Percentiles rank a stretch among this genome's conserved stretches.
Evolutionary conservation across 1,140 invertebrate genomes (phyloP).

Genomic region (Orussus abietinus): DNA sequence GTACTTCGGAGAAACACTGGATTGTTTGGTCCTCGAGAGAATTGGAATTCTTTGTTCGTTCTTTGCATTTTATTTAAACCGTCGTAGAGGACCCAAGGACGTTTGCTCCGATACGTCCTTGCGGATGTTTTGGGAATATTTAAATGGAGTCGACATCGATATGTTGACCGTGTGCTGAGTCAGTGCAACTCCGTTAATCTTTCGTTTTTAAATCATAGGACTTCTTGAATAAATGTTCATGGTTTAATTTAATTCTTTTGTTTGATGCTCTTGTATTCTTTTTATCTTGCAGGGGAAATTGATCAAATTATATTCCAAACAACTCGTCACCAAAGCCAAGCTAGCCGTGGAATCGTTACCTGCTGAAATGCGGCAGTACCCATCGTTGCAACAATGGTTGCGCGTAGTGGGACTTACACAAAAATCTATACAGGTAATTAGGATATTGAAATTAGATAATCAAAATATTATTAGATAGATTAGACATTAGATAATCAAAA

Average conservation of each 20-base stretch:
- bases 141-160: too few species aligned
- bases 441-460: too few species aligned
- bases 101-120: too few species aligned
- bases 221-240: neutral
- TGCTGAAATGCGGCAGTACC: slow-evolving; percentile 62
- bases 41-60: too few species aligned
- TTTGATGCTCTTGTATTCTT: slow-evolving; percentile 16
- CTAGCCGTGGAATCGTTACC: slow-evolving; percentile 60
- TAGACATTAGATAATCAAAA: too few species aligned
- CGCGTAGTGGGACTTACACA: slow-evolving; percentile 79
- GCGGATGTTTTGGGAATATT: too few species aligned
- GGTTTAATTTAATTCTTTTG: neutral
- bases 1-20: too few species aligned
- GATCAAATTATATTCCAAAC: slow-evolving; percentile 87
- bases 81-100: too few species aligned
- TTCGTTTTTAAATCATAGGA: neutral
- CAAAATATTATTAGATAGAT: too few species aligned
- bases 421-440: slow-evolving; percentile 65
- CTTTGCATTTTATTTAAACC: too few species aligned
- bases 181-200: neutral
- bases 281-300: slow-evolving; percentile 77
- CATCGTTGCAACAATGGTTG: slow-evolving; percentile 84
- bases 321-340: slow-evolving; percentile 81
- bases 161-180: too few species aligned
- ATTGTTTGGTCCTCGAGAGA: too few species aligned